Evolutionary conservation across 1,140 invertebrate genomes (phyloP), one percentile per base, ranked within the genome.

Genomic region (Aphidius gifuensis): DNA sequence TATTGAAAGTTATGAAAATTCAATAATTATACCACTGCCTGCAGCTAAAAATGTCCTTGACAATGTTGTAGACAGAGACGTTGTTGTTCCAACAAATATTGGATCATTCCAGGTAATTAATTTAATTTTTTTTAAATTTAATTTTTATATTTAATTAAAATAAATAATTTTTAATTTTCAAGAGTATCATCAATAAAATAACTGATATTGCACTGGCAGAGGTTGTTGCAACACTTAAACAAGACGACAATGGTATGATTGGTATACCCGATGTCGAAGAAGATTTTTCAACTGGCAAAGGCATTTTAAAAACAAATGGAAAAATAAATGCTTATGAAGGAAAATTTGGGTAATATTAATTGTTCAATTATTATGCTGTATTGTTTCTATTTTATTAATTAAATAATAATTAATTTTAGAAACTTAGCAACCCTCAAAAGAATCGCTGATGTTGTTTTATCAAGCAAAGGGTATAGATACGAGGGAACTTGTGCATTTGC

Each of bases 401-500:
- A 60, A 39, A 53, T 53, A 44, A 32, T 32, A 32, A 32, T 32
- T 1, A 32, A 40, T 55, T 69, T 8, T 16, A 73, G 70, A 47
- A 60, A 71, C 64, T 23, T 73, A 0, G 69, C 64, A 16, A 71
- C 66, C 6, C 5, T 71, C 1, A 49, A 64, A 32, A 69, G 67
- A 60, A 69, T 49, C 16, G 58, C 46, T 16, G 40, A 73, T 49
- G 63, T 58, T 39, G 9, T 47, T n/a, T 50, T 73, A 16, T 60
- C 56, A 4, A 59, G 46, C 1, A 1, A 43, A 5, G 65, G 58
- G 3, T 23, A 9, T n/a, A 70, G 60, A 63, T 62, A 65, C 11
- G 23, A 42, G 1, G 54, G 59, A n/a, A 62, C 63, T 32, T 57
- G 64, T 55, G 65, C 64, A 21, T 64, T 73, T 61, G 61, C 62